These are phyloP conservation scores for Armadillidium nasatum DNA, from an alignment of 1,140 invertebrate genomes.

Conservation along the genomic window DNA sequence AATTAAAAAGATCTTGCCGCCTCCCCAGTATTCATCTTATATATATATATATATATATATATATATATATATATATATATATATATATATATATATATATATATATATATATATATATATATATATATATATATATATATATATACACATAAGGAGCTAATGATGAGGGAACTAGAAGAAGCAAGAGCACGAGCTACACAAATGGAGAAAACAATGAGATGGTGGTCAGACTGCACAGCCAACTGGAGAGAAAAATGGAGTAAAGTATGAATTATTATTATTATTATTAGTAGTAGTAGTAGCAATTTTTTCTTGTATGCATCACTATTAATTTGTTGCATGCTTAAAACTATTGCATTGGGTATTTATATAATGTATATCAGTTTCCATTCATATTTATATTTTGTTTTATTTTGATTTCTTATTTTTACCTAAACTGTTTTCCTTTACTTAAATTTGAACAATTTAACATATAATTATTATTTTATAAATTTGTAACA, in stretches of 20 bases:
- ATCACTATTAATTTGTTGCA: no score
- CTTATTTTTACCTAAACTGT: neutral
- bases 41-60: neutral
- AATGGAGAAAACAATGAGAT: conserved; percentile 98
- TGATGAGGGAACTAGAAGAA: conserved; percentile 77
- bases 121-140: neutral
- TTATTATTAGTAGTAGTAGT: no score
- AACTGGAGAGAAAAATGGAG: conserved; percentile 95
- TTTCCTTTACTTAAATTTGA: neutral
- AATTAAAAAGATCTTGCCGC: neutral
- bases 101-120: neutral
- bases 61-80: neutral
- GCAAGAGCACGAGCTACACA: conserved; percentile 83
- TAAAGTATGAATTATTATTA: conserved; percentile 56
- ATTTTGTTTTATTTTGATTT: no score
- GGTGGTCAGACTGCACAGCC: conserved; percentile 91
- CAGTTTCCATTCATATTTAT: no score
- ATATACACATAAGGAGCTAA: conserved; percentile 44
- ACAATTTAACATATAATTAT: neutral
- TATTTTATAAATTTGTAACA: conserved; percentile 32
- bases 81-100: neutral
- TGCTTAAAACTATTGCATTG: no score
- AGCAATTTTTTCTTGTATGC: no score
- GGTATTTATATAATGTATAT: no score
- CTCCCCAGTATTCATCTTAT: neutral